phyloP scores from a whole-genome alignment of 2,888 invertebrate genomes.

The Ophion obscuratus region DNA sequence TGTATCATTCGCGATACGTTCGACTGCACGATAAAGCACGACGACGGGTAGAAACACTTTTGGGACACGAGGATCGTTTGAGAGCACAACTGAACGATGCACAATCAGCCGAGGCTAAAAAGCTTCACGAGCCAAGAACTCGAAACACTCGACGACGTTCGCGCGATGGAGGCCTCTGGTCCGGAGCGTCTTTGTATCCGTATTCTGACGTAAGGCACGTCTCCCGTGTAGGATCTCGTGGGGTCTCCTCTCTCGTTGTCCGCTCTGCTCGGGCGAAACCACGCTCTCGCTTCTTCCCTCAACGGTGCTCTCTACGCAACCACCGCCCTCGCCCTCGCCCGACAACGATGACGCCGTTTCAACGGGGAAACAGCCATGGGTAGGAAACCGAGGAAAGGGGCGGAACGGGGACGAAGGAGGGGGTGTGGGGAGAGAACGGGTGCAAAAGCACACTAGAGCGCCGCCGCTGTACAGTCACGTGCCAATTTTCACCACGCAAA shows the following conservation, averaged over 20 bases:
- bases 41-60: slow-evolving; percentile 28
- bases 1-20: background rate
- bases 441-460: slow-evolving; percentile 57
- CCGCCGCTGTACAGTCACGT: slow-evolving; percentile 70
- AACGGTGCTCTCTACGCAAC: slow-evolving; percentile 46
- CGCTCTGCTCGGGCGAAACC: slow-evolving; percentile 35
- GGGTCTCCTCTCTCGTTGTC: slow-evolving; percentile 38
- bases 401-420: slow-evolving; percentile 11
- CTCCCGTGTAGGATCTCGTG: slow-evolving; percentile 41
- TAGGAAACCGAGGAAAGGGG: slow-evolving; percentile 22
- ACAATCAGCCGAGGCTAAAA: slow-evolving; percentile 20
- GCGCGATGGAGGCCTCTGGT: slow-evolving; percentile 37
- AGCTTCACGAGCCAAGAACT: slow-evolving; percentile 54
- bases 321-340: slow-evolving; percentile 62
- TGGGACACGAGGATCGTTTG: slow-evolving; percentile 44
- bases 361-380: slow-evolving; percentile 41
- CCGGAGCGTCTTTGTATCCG: slow-evolving; percentile 60
- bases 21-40: slow-evolving; percentile 20
- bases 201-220: background rate
- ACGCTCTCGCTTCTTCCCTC: slow-evolving; percentile 45
- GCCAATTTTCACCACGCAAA: slow-evolving; percentile 67
- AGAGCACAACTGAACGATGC: slow-evolving; percentile 50
- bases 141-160: slow-evolving; percentile 28
- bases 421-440: slow-evolving; percentile 36
- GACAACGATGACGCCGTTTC: slow-evolving; percentile 54